These are phyloP conservation scores for Odontomachus brunneus DNA, from an alignment of 1,140 invertebrate genomes.

Conservation along the genomic window DNA sequence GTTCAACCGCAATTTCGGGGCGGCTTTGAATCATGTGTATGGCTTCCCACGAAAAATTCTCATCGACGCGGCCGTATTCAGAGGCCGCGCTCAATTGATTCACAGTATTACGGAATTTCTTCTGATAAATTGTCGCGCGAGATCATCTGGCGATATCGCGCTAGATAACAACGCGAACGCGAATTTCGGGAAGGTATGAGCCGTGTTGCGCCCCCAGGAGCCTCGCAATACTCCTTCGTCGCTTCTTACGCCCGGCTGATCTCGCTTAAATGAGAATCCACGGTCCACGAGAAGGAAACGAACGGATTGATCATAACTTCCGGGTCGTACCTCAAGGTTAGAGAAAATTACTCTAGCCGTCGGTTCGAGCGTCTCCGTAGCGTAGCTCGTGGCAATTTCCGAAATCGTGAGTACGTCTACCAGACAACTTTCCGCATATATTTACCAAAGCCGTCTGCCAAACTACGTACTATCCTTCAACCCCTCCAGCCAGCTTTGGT, in stretches of 20 bases:
- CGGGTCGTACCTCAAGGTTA: conserved; percentile 27
- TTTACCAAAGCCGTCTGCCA: conserved; percentile 77
- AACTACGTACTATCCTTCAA: conserved; percentile 72
- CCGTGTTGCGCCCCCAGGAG: too few relatives aligned
- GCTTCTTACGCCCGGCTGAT: conserved; percentile 2
- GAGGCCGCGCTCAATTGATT: background rate
- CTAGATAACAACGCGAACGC: background rate
- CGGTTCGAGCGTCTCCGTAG: background rate
- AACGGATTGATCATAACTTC: conserved; percentile 59
- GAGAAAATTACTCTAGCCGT: conserved; percentile 59
- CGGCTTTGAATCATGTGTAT: background rate
- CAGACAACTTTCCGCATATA: conserved; percentile 78
- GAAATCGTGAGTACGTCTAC: conserved; percentile 64
- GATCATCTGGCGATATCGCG: background rate
- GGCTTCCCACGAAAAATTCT: background rate
- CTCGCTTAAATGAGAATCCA: conserved; percentile 11
- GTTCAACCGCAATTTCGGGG: background rate
- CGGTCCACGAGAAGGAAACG: background rate
- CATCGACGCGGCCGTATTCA: background rate
- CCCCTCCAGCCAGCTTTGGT: conserved; percentile 75
- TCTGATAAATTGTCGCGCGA: too few relatives aligned
- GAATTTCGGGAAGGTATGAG: background rate
- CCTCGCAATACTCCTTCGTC: background rate
- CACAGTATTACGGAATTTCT: too few relatives aligned
- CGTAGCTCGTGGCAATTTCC: conserved; percentile 68